A percentile compares a stretch with the other conserved stretches of the same genome.
These are phyloP conservation scores for Deilephila elpenor DNA, from an alignment of 2,888 invertebrate genomes.

Conservation along the genomic window DNA sequence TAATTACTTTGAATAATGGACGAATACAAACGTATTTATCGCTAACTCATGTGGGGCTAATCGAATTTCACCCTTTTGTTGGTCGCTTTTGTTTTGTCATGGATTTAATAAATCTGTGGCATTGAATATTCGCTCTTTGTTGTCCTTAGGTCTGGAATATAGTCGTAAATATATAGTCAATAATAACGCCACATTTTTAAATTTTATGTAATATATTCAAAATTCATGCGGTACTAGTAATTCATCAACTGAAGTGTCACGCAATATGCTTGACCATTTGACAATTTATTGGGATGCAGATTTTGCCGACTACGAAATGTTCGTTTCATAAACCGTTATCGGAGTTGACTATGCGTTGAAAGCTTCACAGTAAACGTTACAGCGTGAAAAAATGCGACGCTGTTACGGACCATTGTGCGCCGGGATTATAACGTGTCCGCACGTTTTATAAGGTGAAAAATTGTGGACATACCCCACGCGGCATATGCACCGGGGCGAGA, in stretches of 20 bases:
- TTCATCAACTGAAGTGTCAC: background rate
- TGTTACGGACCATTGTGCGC: background rate
- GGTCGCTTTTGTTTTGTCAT: constrained; percentile 18
- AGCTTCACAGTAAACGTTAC: constrained; percentile 19
- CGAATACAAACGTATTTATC: constrained; percentile 55
- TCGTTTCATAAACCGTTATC: constrained; percentile 1
- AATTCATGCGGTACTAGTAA: too few species aligned
- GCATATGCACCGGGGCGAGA: constrained; percentile 41
- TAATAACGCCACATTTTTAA: background rate
- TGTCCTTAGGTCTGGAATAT: background rate
- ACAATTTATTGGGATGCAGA: background rate
- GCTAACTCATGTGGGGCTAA: constrained; percentile 50
- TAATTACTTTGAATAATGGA: constrained; percentile 74
- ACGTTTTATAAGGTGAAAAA: constrained; percentile 13
- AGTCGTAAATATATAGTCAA: background rate
- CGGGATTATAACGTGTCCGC: constrained; percentile 2
- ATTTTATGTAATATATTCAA: too few species aligned
- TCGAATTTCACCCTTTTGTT: constrained; percentile 40
- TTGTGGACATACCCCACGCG: background rate
- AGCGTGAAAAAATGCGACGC: background rate
- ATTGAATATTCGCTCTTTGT: constrained; percentile 3
- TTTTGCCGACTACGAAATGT: background rate
- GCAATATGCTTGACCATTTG: background rate
- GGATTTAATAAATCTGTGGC: constrained; percentile 24
- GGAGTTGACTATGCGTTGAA: background rate